A percentile compares a stretch with the other conserved stretches of the same genome.
These are phyloP conservation scores for Phylloscopus collybita DNA, from an alignment of 2,797 vertebrate genomes.

Conservation along the genomic window DNA sequence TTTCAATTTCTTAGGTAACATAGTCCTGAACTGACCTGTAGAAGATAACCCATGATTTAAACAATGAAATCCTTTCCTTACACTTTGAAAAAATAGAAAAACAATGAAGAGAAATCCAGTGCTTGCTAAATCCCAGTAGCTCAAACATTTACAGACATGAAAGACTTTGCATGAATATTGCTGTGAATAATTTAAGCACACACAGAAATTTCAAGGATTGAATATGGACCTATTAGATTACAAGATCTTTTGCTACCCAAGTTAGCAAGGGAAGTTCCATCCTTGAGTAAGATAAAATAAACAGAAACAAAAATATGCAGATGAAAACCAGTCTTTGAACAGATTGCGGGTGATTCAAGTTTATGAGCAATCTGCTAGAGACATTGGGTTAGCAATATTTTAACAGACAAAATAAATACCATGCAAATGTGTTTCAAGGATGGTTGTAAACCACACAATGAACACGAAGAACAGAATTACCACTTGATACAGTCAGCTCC, in stretches of 20 bases:
- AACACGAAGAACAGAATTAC: not conserved
- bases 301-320: not conserved
- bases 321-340: not conserved
- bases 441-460: rapidly evolving
- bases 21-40: not conserved
- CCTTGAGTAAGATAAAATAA: not conserved
- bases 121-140: not conserved
- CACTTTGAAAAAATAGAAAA: not conserved
- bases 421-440: not conserved
- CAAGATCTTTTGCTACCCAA: not conserved
- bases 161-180: not conserved
- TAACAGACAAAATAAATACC: not conserved
- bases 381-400: not conserved
- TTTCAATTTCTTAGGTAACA: slow-evolving; percentile 26
- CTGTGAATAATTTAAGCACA: not conserved
- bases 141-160: not conserved
- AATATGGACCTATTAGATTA: not conserved
- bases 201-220: not conserved
- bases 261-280: not conserved
- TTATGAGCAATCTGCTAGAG: not conserved
- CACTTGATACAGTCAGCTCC: not conserved
- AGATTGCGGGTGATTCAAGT: not conserved
- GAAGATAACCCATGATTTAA: not conserved
- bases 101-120: not conserved
- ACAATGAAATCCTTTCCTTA: slow-evolving; percentile 8